These are phyloP conservation scores for Odontothrips loti DNA, from an alignment of 2,888 invertebrate genomes.

Conservation along the genomic window DNA sequence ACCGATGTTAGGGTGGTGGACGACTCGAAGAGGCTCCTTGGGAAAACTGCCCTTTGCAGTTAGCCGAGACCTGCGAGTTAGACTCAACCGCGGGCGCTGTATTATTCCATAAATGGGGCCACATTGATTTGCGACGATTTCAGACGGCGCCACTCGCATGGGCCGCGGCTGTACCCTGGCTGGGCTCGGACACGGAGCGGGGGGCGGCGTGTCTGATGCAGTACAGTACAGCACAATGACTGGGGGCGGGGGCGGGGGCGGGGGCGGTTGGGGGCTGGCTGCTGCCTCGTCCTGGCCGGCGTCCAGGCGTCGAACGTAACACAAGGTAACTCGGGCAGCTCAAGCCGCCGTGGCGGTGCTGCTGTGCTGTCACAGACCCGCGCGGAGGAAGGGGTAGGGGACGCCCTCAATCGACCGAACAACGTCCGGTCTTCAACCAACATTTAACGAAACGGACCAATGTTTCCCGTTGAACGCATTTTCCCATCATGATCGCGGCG, in stretches of 20 bases:
- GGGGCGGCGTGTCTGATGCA: no score
- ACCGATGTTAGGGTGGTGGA: no score
- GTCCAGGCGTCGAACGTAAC: neutral
- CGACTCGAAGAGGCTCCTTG: no score
- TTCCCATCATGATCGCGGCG: no score
- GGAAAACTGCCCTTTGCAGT: no score
- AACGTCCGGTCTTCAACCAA: no score
- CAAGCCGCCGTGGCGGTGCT: neutral
- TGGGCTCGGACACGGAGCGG: neutral
- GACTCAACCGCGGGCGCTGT: no score
- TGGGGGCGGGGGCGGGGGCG: neutral
- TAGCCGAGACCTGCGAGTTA: no score
- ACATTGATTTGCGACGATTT: neutral
- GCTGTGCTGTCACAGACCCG: neutral
- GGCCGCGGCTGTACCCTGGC: neutral
- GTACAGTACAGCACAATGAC: neutral
- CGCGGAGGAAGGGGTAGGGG: neutral
- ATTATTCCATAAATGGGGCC: neutral
- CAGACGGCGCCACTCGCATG: neutral
- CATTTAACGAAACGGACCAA: no score
- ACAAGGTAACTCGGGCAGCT: neutral
- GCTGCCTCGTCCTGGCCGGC: neutral
- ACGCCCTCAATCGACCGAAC: no score
- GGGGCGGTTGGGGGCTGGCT: neutral
- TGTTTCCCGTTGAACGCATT: no score